phyloP scores from a whole-genome alignment of 2,888 invertebrate species.

The Xylota sylvarum region DNA sequence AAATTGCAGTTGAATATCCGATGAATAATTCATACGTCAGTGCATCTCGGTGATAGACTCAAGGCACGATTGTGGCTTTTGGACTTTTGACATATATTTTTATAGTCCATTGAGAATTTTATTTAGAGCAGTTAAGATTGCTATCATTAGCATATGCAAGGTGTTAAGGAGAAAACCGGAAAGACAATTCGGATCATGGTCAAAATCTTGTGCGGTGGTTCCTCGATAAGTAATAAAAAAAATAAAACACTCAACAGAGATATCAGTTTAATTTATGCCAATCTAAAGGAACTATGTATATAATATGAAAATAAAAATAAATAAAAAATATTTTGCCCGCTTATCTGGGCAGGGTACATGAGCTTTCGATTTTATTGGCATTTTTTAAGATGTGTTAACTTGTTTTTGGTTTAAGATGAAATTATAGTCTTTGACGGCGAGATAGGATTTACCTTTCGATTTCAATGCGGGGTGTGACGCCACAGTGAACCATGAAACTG shows the following conservation, averaged over 20 bases:
- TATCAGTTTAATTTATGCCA: not conserved
- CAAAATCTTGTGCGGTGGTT: conserved; percentile 7
- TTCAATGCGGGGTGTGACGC: not conserved
- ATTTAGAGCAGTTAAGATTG: not conserved
- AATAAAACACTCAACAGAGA: conserved; percentile 8
- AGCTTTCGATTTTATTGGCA: not conserved
- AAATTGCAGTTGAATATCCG: not conserved
- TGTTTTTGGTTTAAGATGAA: not conserved
- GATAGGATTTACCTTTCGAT: not conserved
- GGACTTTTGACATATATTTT: not conserved
- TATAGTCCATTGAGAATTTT: not conserved
- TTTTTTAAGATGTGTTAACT: not conserved
- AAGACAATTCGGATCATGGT: conserved; percentile 6
- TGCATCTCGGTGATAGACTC: too few species aligned
- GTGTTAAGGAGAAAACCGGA: conserved; percentile 4
- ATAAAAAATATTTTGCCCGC: not conserved
- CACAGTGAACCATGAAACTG: not conserved
- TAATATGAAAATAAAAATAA: conserved; percentile 2
- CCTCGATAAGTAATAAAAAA: not conserved
- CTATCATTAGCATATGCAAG: not conserved
- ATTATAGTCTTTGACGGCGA: not conserved
- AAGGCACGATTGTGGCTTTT: not conserved
- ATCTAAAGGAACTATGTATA: not conserved
- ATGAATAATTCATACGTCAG: conserved; percentile 14
- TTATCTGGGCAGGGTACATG: not conserved